Evolutionary conservation across 2,888 invertebrate genomes (phyloP).

Genomic region (Cataglyphis cursor): DNA sequence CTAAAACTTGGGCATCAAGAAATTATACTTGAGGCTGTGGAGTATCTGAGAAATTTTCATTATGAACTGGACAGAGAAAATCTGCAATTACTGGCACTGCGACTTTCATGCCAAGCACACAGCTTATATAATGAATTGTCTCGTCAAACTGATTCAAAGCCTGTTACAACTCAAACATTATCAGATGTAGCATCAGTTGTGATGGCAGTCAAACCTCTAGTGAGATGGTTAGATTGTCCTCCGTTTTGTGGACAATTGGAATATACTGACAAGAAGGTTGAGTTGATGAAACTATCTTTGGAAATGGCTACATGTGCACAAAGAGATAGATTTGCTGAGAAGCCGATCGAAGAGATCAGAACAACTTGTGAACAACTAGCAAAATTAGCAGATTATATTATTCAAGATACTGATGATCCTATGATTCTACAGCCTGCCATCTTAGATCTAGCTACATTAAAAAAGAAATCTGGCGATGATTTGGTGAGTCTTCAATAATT

Average conservation of each 20-base stretch:
- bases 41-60: slow-evolving; percentile 95
- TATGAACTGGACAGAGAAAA: slow-evolving; percentile 97
- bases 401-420: slow-evolving; percentile 95
- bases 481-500: slow-evolving; percentile 87
- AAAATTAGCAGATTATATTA: slow-evolving; percentile 93
- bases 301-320: slow-evolving; percentile 97
- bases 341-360: slow-evolving; percentile 92
- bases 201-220: slow-evolving; percentile 94
- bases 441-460: slow-evolving; percentile 95
- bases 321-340: slow-evolving; percentile 95
- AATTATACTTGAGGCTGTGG: slow-evolving; percentile 96
- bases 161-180: slow-evolving; percentile 93
- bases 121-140: slow-evolving; percentile 91
- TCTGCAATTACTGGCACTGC: slow-evolving; percentile 95
- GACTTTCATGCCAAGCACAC: slow-evolving; percentile 94
- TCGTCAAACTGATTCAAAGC: slow-evolving; percentile 88
- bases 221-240: slow-evolving; percentile 95
- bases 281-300: slow-evolving; percentile 92
- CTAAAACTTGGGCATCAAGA: slow-evolving; percentile 97
- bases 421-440: slow-evolving; percentile 96
- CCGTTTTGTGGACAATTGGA: slow-evolving; percentile 90
- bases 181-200: slow-evolving; percentile 95
- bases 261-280: slow-evolving; percentile 91
- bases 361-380: slow-evolving; percentile 92
- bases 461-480: slow-evolving; percentile 94